Evolutionary conservation across 2,888 invertebrate species (phyloP), one percentile per base, ranked within the genome.

Genomic region (Panzeria rudis): DNA sequence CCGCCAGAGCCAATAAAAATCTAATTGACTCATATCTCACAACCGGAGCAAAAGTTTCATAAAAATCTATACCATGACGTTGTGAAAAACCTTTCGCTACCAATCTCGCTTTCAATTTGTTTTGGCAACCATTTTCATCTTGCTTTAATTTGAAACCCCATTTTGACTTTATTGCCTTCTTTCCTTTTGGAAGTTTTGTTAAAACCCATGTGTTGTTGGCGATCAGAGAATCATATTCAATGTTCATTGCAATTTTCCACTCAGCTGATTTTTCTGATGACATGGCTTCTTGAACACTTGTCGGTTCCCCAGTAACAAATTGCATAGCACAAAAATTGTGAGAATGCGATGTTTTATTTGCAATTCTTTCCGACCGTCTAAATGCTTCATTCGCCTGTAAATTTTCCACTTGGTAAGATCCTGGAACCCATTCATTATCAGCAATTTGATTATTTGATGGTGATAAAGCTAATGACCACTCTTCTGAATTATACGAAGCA

Each of bases 1-100:
- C 79, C 0, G 79, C 25, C 13, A 17, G 87, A 9, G 35, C 29
- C 13, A 68, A 35, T 69, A 69, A n/a, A 8, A 44, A 64, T 3
- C 69, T n/a, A 1, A 17, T 25, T 2, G 41, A 78, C 75, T 83
- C 59, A 78, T 72, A 69, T 84, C 69, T 59, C 78, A 68, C 86
- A 0, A 88, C 87, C 9, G 87, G 88, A 61, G 88, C 64, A n/a
- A 29, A 83, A 6, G 68, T 62, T 75, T 25, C 84, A 3, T 13
- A 72, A 32, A 47, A 68, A 35, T 62, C 61, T 2, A 64, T 72
- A 50, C 66, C 76, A 4, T 29, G 29, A 29, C 29, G 29, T 5
- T 29, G 29, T 29, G 29, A 29, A 5, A 29, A 29, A 69, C n/a
- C n/a, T n/a, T n/a, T n/a, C n/a, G n/a, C n/a, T n/a, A n/a, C 61